Evolutionary conservation across 2,113 vertebrate genomes (phyloP), one percentile per base, ranked within the genome.

Genomic region (Hypocryptadius cinnamomeus): DNA sequence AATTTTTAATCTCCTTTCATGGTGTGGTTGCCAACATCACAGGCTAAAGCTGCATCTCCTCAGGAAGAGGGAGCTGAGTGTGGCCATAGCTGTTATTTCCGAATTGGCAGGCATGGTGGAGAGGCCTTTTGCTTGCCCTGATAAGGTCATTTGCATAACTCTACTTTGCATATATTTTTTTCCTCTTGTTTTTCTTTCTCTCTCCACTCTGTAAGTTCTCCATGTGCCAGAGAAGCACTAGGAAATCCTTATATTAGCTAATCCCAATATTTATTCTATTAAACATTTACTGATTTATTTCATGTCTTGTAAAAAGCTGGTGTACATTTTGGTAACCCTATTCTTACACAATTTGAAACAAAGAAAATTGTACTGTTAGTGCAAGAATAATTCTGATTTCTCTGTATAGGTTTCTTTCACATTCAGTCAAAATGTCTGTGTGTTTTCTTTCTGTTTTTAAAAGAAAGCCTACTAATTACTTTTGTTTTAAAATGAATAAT

Each of bases 141-240:
- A 95, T 95, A 96, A 94, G 85, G 87, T 61, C 61, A 89, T 96
- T 92, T 94, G 77, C 92, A 93, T 94, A 93, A 85, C 84, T 89
- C 71, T 80, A 79, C 73, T 94, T 92, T 95, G 91, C 77, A 93
- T 93, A 64, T 19, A 37, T 83, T 83, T 93, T 73, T 65, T 40
- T 19, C 47, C 37, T 65, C 39, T 57, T 90, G 10, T 77, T 89
- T 72, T 78, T 69, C 54, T 30, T 87, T 73, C 71, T 87, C 31
- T 79, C 44, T 87, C 44, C 28, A 45, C 24, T 92, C 72, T 33
- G 4, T 8, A 63, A 50, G 33, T 40, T 91, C 47, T 59, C 35
- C 25, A 13, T 23, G 27, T 82, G 47, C 40, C 59, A 66, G 47
- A 87, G 70, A 77, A 94, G 70, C 47, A 64, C 39, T 30, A 33